Evolutionary conservation across 2,113 vertebrate genomes (phyloP), one percentile per base, ranked within the genome.

Genomic region (Acinonyx jubatus): DNA sequence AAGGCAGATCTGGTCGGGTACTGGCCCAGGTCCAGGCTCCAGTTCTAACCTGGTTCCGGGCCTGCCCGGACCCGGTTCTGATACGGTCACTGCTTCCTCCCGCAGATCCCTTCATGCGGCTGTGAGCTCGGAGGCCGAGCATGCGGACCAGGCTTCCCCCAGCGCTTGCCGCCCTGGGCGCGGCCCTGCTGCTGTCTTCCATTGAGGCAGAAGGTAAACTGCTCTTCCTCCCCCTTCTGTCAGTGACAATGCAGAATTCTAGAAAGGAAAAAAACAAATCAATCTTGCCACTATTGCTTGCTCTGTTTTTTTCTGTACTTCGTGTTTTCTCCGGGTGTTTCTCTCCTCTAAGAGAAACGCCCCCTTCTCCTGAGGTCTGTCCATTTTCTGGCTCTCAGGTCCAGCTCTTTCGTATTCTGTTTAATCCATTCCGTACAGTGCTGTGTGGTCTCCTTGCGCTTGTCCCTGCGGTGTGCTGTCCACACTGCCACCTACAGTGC

Each of bases 191-290:
- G 97, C 98, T 99, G 97, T 98, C 99, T 97, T 99, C 98, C 97
- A 98, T 98, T 94, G 98, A 99, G 97, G 99, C 99, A 98, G 99
- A 99, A 99, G 99, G 99, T 99, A 99, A 99, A 94, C 91, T 55
- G 45, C 98, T 96, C 84, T 65, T 95, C 90, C 71, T 88, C 96
- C 55, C 55, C 73, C 68, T 68, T 33, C 11, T 13, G 78, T 65
- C 33, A 90, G 66, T 71, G 5, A 93, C 83, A 0, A 68, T 93
- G 90, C 57, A 98, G 96, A 97, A 93, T 93, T 97, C 11, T 78
- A 97, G 92, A 76, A 83, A 95, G 80, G 80, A 66, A 41, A 33
- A 36, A 36, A 50, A 0, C 36, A 36, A 41, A 7, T 66, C 94
- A 76, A 91, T 94, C 89, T 81, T 19, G 3, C 29, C 68, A 95